Evolutionary conservation across 2,888 invertebrate species (phyloP).

Genomic region (Onchidella celtica): DNA sequence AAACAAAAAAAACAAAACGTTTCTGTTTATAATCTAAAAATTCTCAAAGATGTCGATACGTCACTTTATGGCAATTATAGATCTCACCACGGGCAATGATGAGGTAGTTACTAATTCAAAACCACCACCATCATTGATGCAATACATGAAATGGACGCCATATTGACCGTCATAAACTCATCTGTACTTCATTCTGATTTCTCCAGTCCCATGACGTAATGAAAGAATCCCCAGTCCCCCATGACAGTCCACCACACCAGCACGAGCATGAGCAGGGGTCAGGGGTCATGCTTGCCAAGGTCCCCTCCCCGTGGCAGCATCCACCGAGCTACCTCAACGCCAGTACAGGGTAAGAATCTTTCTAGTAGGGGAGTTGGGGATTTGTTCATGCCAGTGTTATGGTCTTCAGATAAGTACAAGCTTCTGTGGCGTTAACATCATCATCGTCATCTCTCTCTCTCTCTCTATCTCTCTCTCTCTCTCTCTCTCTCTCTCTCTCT

Average conservation of each 20-base stretch:
- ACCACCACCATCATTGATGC: too few relatives aligned
- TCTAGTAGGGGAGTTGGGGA: not conserved
- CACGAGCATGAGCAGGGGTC: not conserved
- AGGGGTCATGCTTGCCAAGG: not conserved
- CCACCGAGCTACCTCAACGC: not conserved
- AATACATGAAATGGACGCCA: not conserved
- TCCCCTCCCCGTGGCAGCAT: not conserved
- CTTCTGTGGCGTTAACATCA: too few relatives aligned
- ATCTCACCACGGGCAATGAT: too few relatives aligned
- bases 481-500: slow-evolving; percentile 12
- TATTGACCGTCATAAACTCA: not conserved
- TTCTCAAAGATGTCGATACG: too few relatives aligned
- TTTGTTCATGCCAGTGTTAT: too few relatives aligned
- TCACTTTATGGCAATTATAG: too few relatives aligned
- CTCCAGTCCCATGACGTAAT: not conserved
- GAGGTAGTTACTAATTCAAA: too few relatives aligned
- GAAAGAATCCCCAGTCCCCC: not conserved
- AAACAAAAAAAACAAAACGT: too few relatives aligned
- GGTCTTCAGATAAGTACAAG: too few relatives aligned
- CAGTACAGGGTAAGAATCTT: not conserved
- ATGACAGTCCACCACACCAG: not conserved
- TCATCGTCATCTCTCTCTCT: slow-evolving; percentile 16
- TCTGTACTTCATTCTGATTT: not conserved
- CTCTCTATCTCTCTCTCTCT: slow-evolving; percentile 18
- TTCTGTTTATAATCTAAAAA: too few relatives aligned